A percentile compares a stretch with the other conserved stretches of the same genome.
These are phyloP conservation scores for Alca torda DNA, from an alignment of 2,797 vertebrate genomes.

Conservation along the genomic window DNA sequence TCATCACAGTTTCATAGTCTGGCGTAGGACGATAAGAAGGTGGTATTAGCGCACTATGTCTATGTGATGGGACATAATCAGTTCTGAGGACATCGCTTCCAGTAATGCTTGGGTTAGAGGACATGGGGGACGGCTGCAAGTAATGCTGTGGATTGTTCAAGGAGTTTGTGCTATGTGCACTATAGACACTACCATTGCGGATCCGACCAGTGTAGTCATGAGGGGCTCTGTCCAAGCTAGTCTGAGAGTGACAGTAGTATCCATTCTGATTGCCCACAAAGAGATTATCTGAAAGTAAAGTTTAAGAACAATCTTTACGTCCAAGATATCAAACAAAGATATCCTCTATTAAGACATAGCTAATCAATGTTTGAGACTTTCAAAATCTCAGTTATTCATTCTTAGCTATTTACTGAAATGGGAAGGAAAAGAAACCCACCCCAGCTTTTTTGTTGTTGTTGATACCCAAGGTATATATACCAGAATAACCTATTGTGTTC, in stretches of 20 bases:
- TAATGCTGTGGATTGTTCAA: slow-evolving; percentile 94
- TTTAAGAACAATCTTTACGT: slow-evolving; percentile 27
- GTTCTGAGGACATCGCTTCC: slow-evolving; percentile 91
- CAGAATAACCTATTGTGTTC: not conserved
- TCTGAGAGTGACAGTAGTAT: slow-evolving; percentile 97
- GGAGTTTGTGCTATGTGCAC: slow-evolving; percentile 96
- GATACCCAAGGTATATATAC: not conserved
- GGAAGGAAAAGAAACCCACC: not conserved
- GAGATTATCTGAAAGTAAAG: slow-evolving; percentile 87
- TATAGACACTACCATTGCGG: slow-evolving; percentile 96
- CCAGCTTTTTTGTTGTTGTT: not conserved
- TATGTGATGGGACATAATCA: slow-evolving; percentile 91
- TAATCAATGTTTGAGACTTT: not conserved
- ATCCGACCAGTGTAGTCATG: slow-evolving; percentile 88
- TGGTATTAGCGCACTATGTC: slow-evolving; percentile 93
- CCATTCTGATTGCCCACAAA: slow-evolving; percentile 95
- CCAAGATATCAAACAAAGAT: not conserved
- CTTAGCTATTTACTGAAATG: not conserved
- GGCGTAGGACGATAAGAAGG: slow-evolving; percentile 97
- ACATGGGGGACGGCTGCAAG: slow-evolving; percentile 94
- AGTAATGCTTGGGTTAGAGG: slow-evolving; percentile 96
- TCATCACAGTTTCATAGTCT: slow-evolving; percentile 97
- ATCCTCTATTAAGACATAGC: not conserved
- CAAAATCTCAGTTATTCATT: not conserved
- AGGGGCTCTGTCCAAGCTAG: slow-evolving; percentile 91